Evolutionary conservation across 2,888 invertebrate genomes (phyloP), one percentile per base, ranked within the genome.

Genomic region (Matsumyia berberina): DNA sequence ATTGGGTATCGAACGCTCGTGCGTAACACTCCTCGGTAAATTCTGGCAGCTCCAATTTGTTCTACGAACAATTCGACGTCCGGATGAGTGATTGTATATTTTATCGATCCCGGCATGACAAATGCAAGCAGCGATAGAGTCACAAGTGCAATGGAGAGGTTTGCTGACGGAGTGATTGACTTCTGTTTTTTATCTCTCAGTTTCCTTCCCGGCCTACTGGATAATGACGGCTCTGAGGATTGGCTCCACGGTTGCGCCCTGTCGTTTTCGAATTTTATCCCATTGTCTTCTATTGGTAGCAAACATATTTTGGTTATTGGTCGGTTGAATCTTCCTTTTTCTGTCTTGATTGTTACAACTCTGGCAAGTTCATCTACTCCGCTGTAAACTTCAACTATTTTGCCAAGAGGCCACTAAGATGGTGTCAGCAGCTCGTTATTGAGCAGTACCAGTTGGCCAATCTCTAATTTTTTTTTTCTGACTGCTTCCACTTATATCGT

Each of bases 401-500:
- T 53, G 53, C 53, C 53, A 2, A 58, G 19, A 37, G 17, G 37
- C 58, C 58, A 58, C 19, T 58, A 39, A 3, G 58, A 58, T 37
- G 58, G 58, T 37, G 37, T 39, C 19, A 37, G 39, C 5, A 37
- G 19, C 37, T 58, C 58, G 12, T 58, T 58, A 17, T 58, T 58
- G 39, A 58, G 58, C 39, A 58, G 9, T 11, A 37, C 37, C 2
- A 39, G 9, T 39, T 58, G 58, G 11, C 37, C 24, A 53, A 53
- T 53, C 24, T 53, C 12, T 24, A 29, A 29, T n/a, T n/a, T 5
- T 53, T 53, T 4, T 12, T 46, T 46, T 7, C 2, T 17, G 46
- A 46, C 12, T 17, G 46, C 9, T 46, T 46, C 19, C 46, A 46
- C n/a, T n/a, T n/a, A n/a, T n/a, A n/a, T n/a, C n/a, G n/a, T n/a